Evolutionary conservation across 2,888 invertebrate species (phyloP), one percentile per base, ranked within the genome.

Genomic region (Calameuta filiformis): DNA sequence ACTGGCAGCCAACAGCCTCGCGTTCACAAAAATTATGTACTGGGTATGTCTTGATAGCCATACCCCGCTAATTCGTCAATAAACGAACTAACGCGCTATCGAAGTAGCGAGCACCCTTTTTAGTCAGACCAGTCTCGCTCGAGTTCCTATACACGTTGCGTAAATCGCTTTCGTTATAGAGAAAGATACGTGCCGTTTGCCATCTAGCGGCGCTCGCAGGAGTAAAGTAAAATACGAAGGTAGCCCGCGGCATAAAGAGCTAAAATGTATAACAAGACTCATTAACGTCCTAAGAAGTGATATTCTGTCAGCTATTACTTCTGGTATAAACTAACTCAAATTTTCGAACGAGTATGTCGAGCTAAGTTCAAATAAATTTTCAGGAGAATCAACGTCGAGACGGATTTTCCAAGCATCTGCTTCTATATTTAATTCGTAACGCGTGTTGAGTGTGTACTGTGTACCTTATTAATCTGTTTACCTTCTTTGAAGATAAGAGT

Each of bases 31-130:
- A 95, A 96, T 96, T 94, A 93, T 86, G 95, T 96, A 95, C 94
- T 95, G 95, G 93, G 95, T 96, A 96, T 96, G 95, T 96, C 95
- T 96, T 95, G 96, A 96, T 96, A 91, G 92, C 95, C 96, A 96
- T 96, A 96, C 96, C 95, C 95, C 95, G 93, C 94, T 92, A 92
- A 92, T 92, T 88, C 89, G 81, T 23, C 56, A 56, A 77, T 77
- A 87, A 88, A 81, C 86, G 91, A 91, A 92, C 92, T 89, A 92
- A 92, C 92, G 95, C 95, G 94, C 93, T 94, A 95, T 95, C 89
- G 77, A 94, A 95, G 95, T 93, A 94, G 93, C 94, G 95, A 95
- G 89, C 85, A 91, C 91, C 91, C 91, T 91, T 91, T 91, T 90
- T 90, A 68, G n/a, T 6, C 35, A 37, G 56, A 23, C 56, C 0